Percentiles rank a stretch among this genome's conserved stretches.
Evolutionary conservation across 2,888 invertebrate species (phyloP).

Genomic region (Mythimna vitellina): DNA sequence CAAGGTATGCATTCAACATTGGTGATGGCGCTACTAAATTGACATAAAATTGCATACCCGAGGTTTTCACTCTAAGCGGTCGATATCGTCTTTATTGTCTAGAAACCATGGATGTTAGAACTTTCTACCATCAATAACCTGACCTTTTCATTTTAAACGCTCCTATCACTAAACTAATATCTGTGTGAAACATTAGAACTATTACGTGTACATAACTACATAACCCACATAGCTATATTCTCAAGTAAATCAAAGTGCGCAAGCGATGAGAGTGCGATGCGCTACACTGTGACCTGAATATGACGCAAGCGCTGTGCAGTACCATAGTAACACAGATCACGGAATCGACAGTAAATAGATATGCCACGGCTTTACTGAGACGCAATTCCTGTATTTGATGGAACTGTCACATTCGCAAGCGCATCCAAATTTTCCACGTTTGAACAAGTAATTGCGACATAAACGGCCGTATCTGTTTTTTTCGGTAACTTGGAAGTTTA

Average conservation of each 20-base stretch:
- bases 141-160: background rate
- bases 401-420: too few species aligned
- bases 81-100: too few species aligned
- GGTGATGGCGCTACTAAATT: too few species aligned
- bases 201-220: constrained; percentile 20
- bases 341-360: background rate
- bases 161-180: background rate
- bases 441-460: too few species aligned
- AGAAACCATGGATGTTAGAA: too few species aligned
- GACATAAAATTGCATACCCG: too few species aligned
- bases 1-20: too few species aligned
- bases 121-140: background rate
- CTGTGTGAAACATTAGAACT: constrained; percentile 6
- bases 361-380: too few species aligned
- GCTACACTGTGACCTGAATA: constrained; percentile 47
- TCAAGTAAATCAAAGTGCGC: constrained; percentile 52
- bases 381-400: background rate
- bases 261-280: constrained; percentile 31
- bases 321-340: background rate
- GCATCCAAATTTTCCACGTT: too few species aligned
- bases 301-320: constrained; percentile 47
- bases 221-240: constrained; percentile 26
- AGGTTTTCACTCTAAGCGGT: too few species aligned
- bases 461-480: too few species aligned
- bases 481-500: too few species aligned